These are phyloP conservation scores for Tetragnatha versicolor DNA, from an alignment of 1,140 invertebrate species.

Conservation along the genomic window DNA sequence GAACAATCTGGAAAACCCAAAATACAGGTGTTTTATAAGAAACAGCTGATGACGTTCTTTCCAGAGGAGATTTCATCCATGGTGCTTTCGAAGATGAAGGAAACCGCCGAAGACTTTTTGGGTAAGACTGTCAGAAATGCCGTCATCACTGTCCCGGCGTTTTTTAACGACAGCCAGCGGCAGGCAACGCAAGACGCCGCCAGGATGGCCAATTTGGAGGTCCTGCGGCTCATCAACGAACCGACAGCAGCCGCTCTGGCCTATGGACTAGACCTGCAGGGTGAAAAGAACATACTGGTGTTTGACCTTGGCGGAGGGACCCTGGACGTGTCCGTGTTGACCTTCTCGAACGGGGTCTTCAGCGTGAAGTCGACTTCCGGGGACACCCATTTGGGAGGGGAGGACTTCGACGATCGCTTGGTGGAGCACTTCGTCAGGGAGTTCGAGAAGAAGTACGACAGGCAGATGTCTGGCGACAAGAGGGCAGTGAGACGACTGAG, in stretches of 20 bases:
- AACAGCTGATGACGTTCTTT: constrained; percentile 77
- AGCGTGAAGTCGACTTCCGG: constrained; percentile 56
- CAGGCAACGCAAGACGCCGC: constrained; percentile 57
- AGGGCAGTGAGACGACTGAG: constrained; percentile 10
- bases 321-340: constrained; percentile 56
- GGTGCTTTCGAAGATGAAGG: constrained; percentile 79
- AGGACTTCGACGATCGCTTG: constrained; percentile 54
- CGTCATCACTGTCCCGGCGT: constrained; percentile 66
- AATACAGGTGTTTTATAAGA: constrained; percentile 83
- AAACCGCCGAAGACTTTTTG: constrained; percentile 59
- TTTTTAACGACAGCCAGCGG: constrained; percentile 65
- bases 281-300: constrained; percentile 61
- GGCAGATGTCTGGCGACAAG: background rate
- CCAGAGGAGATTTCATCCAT: constrained; percentile 89
- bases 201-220: constrained; percentile 52
- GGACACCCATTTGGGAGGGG: constrained; percentile 60
- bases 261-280: constrained; percentile 56
- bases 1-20: constrained; percentile 70
- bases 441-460: constrained; percentile 13
- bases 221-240: constrained; percentile 56
- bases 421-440: constrained; percentile 42
- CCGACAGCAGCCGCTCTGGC: constrained; percentile 57
- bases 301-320: constrained; percentile 60
- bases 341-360: constrained; percentile 54
- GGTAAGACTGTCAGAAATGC: constrained; percentile 61